Evolutionary conservation across 2,888 invertebrate genomes (phyloP).

Genomic region (Papilio protenor): DNA sequence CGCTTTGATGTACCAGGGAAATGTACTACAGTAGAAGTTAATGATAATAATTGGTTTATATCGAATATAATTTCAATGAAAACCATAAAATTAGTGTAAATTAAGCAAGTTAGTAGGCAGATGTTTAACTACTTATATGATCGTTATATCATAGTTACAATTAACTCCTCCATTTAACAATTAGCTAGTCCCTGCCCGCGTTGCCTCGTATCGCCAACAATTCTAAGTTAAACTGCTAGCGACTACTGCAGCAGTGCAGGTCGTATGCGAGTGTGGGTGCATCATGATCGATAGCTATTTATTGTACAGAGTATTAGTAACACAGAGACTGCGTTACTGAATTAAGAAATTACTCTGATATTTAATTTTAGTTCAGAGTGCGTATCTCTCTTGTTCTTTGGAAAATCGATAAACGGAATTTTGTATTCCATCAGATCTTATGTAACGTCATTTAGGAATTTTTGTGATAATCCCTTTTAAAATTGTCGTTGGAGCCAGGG

Average conservation of each 20-base stretch:
- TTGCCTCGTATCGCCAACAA: background rate
- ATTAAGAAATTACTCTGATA: background rate
- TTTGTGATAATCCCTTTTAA: no score
- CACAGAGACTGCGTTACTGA: background rate
- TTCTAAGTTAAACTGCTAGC: constrained; percentile 6
- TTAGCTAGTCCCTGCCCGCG: background rate
- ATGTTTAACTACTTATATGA: background rate
- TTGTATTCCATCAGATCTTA: no score
- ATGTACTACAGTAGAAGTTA: background rate
- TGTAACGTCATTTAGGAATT: no score
- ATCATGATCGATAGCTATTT: constrained; percentile 11
- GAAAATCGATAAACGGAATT: no score
- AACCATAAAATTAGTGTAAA: no score
- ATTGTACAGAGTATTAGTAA: constrained; percentile 1
- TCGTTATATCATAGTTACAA: no score
- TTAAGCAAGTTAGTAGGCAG: background rate
- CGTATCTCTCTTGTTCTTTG: no score
- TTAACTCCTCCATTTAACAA: background rate
- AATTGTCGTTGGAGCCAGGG: no score
- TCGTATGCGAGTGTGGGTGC: background rate
- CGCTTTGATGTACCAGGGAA: background rate
- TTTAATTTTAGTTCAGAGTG: background rate
- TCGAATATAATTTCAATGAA: no score
- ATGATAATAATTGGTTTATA: no score
- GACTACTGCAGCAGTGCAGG: background rate